Evolutionary conservation across 1,140 invertebrate species (phyloP).

Genomic region (Augochlora pura): DNA sequence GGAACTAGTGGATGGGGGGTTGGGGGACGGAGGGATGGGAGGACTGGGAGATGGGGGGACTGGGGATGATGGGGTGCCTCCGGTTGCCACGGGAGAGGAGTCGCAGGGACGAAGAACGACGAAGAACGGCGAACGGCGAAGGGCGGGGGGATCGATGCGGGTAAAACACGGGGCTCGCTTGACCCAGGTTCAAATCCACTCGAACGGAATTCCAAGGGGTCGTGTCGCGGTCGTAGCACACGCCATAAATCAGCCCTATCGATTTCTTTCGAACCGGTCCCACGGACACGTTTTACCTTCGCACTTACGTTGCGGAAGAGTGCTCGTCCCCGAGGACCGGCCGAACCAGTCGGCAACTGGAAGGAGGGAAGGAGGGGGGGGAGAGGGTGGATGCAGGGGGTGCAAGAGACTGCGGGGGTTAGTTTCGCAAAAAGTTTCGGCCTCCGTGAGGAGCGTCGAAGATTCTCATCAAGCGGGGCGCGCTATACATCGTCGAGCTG

Average conservation of each 20-base stretch:
- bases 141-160: conserved; percentile 36
- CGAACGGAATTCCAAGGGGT: conserved; percentile 56
- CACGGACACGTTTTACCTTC: conserved; percentile 42
- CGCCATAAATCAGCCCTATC: conserved; percentile 71
- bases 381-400: not conserved
- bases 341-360: too few species aligned
- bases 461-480: conserved; percentile 45
- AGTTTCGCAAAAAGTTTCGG: conserved; percentile 45
- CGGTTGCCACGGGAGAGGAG: too few species aligned
- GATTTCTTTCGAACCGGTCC: conserved; percentile 53
- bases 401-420: too few species aligned
- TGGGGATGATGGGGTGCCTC: too few species aligned
- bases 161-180: conserved; percentile 63
- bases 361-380: not conserved
- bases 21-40: too few species aligned
- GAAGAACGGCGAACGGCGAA: not conserved
- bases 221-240: conserved; percentile 57
- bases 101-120: too few species aligned
- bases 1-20: too few species aligned
- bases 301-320: conserved; percentile 26
- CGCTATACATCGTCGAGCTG: not conserved
- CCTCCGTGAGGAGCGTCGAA: not conserved
- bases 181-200: conserved; percentile 57
- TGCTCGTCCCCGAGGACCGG: not conserved
- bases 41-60: too few species aligned